Evolutionary conservation across 2,113 vertebrate genomes (phyloP), one percentile per base, ranked within the genome.

Genomic region (Chunga burmeisteri): DNA sequence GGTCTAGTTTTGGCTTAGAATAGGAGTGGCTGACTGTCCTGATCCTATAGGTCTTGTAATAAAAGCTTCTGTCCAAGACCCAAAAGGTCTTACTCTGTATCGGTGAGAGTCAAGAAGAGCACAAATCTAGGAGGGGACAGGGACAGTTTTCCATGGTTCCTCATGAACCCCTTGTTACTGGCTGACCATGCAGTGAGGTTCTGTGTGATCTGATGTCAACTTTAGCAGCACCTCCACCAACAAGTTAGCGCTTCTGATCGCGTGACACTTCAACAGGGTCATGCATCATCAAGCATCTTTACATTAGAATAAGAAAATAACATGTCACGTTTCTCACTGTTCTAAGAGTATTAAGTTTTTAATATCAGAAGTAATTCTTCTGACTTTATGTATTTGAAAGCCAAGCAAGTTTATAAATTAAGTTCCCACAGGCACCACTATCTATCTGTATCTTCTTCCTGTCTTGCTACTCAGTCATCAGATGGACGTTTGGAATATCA

Each of bases 51-150:
- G 1, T 68, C 42, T 86, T 42, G 16, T 29, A 81, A 71, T 38
- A 25, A 75, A 86, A 70, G 49, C 32, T 88, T 47, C 19, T 52
- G 74, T 20, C 22, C 59, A 53, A 58, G 59, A 53, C 52, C 25
- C 9, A 13, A 3, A 29, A 70, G 11, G 49, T 68, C 6, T 74
- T 26, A 3, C 12, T 34, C 1, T 1, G 1, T 27, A 26, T 22
- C 58, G 5, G 20, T 13, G 44, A 46, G 38, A 38, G 21, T 65
- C 12, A 22, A 13, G 42, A 47, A 18, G 23, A 44, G 25, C 80
- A 30, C 20, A 49, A 2, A 40, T 16, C n/a, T 36, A 38, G 32
- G 27, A 42, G 71, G 36, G n/a, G 4, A 12, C 15, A 44, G n/a
- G 56, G 50, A 5, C 7, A 9, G 19, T 25, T 73, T 47, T 75